Base-by-base conservation (phyloP, 2,888 invertebrate genomes). In the Eupeodes luniger region DNA sequence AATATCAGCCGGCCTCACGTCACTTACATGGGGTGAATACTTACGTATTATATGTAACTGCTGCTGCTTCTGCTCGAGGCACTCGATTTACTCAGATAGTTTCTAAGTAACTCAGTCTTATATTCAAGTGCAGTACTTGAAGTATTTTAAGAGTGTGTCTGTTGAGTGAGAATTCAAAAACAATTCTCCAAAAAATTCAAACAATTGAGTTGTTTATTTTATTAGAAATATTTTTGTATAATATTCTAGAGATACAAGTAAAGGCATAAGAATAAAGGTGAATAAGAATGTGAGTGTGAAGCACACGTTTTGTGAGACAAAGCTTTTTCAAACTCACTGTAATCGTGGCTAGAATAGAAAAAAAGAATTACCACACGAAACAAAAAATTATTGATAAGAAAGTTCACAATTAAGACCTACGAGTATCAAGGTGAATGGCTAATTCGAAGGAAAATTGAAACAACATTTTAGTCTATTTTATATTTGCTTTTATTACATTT, bases 141-240 rank as follows among this genome's bases (percentile, higher is more conserved):
- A 5, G 9, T 61, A 14, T 57, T 66, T 36, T 81, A 57, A 53
- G 16, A 10, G 78, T 6, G 12, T 64, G 40, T 6, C 19, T 11
- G 9, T 19, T 34, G 44, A 79, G 55, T 61, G 85, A 81, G 62
- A 16, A 6, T 14, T 61, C n/a, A 0, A 36, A 2, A 69, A 2
- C 5, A 76, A 87, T 76, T 87, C 87, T 84, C 87, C 87, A 84
- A 79, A 61, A 44, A 59, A 51, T 57, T 6, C 27, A 14, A 66
- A 27, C 66, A 14, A 10, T 5, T 40, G 55, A 12, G 51, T 69
- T 53, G 40, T 53, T 51, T 69, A 7, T 4, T 44, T 12, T 19
- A 5, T 1, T n/a, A 12, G 36, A 36, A n/a, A 19, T 49, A 66
- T 12, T 2, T 9, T 12, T 12, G 12, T 27, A 27, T 27, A 27